A percentile compares a stretch with the other conserved stretches of the same genome.
Evolutionary conservation across 2,888 invertebrate species (phyloP).

Genomic region (Pandemis cinnamomeana): DNA sequence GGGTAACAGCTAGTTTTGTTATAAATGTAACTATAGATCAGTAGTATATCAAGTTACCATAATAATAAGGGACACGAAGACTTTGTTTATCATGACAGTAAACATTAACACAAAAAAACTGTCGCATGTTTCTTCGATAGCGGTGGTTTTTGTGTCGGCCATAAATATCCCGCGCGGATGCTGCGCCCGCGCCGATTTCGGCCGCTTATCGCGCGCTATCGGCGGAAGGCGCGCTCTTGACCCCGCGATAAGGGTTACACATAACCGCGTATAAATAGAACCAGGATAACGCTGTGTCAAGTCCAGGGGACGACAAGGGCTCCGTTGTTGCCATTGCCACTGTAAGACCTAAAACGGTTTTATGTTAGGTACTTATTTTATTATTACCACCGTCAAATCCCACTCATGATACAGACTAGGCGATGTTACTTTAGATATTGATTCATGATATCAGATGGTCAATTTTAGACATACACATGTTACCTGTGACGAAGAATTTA

Average conservation of each 20-base stretch:
- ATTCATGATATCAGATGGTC: too few species aligned
- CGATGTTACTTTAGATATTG: too few species aligned
- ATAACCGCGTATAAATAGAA: constrained; percentile 50
- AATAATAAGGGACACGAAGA: background rate
- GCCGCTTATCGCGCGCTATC: constrained; percentile 61
- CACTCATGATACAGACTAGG: too few species aligned
- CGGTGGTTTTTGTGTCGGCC: constrained; percentile 54
- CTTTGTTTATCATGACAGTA: constrained; percentile 62
- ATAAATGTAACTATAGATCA: too few species aligned
- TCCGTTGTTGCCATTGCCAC: background rate
- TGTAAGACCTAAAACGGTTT: background rate
- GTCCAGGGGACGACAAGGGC: constrained; percentile 16
- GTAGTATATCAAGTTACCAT: background rate
- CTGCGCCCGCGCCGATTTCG: constrained; percentile 68
- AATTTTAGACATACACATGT: too few species aligned
- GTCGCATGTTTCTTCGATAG: constrained; percentile 54
- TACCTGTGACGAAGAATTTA: too few species aligned
- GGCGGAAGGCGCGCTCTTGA: constrained; percentile 82
- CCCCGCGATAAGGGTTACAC: constrained; percentile 71
- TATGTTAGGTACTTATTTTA: too few species aligned
- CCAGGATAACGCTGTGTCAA: constrained; percentile 33
- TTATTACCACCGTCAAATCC: too few species aligned
- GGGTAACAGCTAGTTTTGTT: too few species aligned
- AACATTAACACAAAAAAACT: constrained; percentile 57
- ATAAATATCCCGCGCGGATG: constrained; percentile 69